These are phyloP conservation scores for Bradypus variegatus DNA, from an alignment of 2,797 vertebrate species.

Conservation along the genomic window DNA sequence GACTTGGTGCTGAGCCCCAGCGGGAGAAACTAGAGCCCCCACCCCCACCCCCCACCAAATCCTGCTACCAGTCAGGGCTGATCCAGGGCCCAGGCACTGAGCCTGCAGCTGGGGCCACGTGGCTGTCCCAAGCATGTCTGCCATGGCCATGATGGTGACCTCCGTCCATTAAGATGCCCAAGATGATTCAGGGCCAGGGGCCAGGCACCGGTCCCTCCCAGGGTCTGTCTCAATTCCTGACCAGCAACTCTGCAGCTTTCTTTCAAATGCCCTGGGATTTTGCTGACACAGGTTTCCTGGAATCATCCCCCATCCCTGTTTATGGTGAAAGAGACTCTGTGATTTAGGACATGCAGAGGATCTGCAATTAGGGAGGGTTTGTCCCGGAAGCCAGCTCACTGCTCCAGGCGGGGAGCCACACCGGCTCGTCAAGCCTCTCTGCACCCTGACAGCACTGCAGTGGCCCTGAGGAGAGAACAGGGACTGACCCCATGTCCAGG, in stretches of 20 bases:
- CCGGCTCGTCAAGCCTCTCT: not conserved
- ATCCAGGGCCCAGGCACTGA: not conserved
- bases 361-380: not conserved
- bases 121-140: not conserved
- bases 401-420: not conserved
- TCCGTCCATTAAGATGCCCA: not conserved
- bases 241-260: not conserved
- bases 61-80: not conserved
- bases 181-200: not conserved
- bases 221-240: not conserved
- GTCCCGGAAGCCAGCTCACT: not conserved
- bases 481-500: not conserved
- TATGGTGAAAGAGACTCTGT: not conserved
- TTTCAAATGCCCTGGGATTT: not conserved
- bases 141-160: not conserved
- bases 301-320: not conserved
- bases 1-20: not conserved
- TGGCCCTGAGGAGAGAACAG: not conserved
- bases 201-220: not conserved
- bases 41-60: not conserved
- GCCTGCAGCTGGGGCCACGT: not conserved
- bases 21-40: not conserved
- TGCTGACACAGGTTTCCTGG: constrained; percentile 38
- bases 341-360: not conserved
- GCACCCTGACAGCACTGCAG: rapidly evolving